Percentiles rank a stretch among this genome's conserved stretches.
These are phyloP conservation scores for Schizotus pectinicornis DNA, from an alignment of 2,888 invertebrate species.

Conservation along the genomic window DNA sequence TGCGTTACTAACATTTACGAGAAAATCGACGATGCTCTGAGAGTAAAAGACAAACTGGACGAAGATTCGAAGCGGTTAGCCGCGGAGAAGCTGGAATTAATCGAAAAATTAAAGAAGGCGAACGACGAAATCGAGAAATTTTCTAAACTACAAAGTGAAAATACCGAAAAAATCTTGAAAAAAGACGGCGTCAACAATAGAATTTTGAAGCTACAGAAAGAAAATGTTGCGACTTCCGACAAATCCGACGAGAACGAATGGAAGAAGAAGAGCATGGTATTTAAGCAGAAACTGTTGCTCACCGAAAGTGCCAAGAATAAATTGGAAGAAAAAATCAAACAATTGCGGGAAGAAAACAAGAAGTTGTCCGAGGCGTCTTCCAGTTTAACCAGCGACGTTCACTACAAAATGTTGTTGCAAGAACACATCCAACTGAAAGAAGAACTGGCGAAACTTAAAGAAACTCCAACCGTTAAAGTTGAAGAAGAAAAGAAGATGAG, in stretches of 20 bases:
- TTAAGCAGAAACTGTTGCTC: constrained; percentile 43
- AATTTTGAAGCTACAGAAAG: constrained; percentile 8
- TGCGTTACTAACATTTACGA: constrained; percentile 13
- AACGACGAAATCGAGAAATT: constrained; percentile 30
- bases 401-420: constrained; percentile 41
- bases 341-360: constrained; percentile 47
- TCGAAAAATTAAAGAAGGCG: constrained; percentile 28
- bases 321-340: constrained; percentile 44
- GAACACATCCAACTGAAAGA: constrained; percentile 27
- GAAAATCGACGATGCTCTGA: constrained; percentile 8
- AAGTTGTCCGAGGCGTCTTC: constrained; percentile 29
- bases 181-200: constrained; percentile 7
- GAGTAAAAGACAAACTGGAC: constrained; percentile 21
- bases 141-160: not conserved
- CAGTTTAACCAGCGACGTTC: constrained; percentile 34
- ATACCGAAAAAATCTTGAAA: constrained; percentile 3
- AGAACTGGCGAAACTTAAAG: constrained; percentile 8
- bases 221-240: constrained; percentile 15
- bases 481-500: constrained; percentile 22
- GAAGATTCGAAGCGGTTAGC: constrained; percentile 3
- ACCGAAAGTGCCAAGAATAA: constrained; percentile 34
- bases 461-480: constrained; percentile 4
- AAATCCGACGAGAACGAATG: constrained; percentile 43
- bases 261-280: constrained; percentile 41
- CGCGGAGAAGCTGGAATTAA: constrained; percentile 31